Evolutionary conservation across 2,888 invertebrate species (phyloP).

Genomic region (Dolichopus griseipennis): DNA sequence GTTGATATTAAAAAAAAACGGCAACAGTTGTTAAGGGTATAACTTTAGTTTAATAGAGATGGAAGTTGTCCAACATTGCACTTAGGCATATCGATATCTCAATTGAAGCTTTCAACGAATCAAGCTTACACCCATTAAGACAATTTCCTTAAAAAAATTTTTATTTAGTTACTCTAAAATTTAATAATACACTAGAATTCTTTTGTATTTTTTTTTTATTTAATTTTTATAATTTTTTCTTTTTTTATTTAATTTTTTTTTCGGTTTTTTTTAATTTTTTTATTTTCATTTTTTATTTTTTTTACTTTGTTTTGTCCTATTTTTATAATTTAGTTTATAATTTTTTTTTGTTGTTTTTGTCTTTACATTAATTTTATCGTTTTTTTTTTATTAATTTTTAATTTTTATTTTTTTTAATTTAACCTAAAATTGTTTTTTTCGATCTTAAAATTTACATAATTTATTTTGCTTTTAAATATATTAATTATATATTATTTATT

Average conservation of each 20-base stretch:
- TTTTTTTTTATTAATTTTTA: neutral
- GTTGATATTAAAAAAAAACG: no score
- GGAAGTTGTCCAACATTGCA: no score
- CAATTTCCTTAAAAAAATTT: no score
- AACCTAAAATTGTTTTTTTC: neutral
- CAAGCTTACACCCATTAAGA: no score
- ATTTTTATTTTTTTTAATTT: neutral
- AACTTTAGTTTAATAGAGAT: no score
- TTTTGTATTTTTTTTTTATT: no score
- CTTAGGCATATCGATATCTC: no score
- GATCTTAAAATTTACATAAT: conserved; percentile 4
- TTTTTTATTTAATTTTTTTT: neutral
- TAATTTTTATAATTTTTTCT: neutral
- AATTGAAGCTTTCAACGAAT: no score
- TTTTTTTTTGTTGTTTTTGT: neutral
- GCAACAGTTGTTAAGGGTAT: no score
- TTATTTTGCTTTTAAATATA: neutral
- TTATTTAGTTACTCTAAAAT: no score
- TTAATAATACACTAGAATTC: no score
- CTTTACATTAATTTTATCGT: neutral
- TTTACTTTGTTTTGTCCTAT: conserved; percentile 4
- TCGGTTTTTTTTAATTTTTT: neutral
- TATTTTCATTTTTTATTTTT: neutral
- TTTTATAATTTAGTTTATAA: neutral
- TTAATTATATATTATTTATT: neutral